These are phyloP conservation scores for Onychostoma macrolepis DNA, from an alignment of 2,113 vertebrate species.

Conservation along the genomic window DNA sequence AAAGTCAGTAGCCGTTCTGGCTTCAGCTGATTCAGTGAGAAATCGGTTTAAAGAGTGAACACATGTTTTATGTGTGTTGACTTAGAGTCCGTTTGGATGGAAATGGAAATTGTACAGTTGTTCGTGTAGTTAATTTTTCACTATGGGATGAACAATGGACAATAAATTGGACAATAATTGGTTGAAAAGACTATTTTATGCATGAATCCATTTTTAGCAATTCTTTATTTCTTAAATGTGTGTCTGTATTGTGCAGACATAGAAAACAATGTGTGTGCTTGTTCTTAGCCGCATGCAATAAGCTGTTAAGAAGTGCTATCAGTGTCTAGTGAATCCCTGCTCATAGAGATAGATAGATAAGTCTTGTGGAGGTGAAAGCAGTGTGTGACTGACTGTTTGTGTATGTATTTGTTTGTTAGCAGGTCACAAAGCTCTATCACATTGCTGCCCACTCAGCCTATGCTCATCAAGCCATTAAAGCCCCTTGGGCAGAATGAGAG, in stretches of 20 bases:
- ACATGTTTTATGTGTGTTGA: not conserved
- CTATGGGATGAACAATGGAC: conserved; percentile 1
- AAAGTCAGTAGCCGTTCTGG: conserved; percentile 67
- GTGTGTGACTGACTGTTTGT: conserved; percentile 25
- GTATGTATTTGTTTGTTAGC: conserved; percentile 53
- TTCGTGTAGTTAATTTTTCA: not conserved
- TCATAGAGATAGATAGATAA: conserved; percentile 71
- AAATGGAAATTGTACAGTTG: not conserved
- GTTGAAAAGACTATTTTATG: not conserved
- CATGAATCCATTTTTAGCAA: not conserved
- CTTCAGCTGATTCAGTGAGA: conserved; percentile 62
- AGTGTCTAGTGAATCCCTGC: conserved; percentile 59
- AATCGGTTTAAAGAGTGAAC: conserved; percentile 45
- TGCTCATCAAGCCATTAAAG: conserved; percentile 84
- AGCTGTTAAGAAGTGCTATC: conserved; percentile 49
- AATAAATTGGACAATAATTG: conserved; percentile 13
- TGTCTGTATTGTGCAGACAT: not conserved
- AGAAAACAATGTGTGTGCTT: conserved; percentile 4
- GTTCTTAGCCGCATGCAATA: conserved; percentile 41
- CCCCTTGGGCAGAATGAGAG: conserved; percentile 64
- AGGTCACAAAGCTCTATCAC: conserved; percentile 71
- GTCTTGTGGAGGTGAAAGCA: conserved; percentile 44
- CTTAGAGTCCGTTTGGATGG: not conserved
- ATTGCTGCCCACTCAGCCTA: conserved; percentile 65
- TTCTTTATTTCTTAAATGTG: conserved; percentile 18